phyloP scores from a whole-genome alignment of 1,140 invertebrate species.

The Rhopalosiphum padi region DNA sequence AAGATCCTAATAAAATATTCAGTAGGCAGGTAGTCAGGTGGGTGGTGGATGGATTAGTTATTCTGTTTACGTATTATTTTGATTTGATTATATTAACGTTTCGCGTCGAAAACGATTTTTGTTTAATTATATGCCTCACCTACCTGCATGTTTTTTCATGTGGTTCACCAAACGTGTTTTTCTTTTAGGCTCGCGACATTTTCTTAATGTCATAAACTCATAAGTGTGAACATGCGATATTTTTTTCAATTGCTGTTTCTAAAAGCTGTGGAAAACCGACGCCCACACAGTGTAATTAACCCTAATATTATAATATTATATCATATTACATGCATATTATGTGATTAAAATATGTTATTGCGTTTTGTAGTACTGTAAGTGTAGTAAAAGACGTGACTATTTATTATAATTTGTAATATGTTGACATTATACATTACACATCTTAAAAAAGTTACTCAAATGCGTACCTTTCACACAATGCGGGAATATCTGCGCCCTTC shows the following conservation, averaged over 20 bases:
- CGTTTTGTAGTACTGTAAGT: background rate
- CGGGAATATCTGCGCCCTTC: background rate
- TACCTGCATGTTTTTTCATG: background rate
- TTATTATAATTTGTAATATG: background rate
- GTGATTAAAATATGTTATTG: background rate
- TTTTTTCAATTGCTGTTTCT: background rate
- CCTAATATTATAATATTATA: background rate
- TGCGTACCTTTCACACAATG: background rate
- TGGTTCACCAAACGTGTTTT: background rate
- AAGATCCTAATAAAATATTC: conserved; percentile 8
- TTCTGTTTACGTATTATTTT: conserved; percentile 6
- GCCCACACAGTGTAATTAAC: background rate
- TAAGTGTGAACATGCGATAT: background rate
- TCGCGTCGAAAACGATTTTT: background rate
- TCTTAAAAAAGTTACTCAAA: background rate
- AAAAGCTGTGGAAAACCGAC: background rate
- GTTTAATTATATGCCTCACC: background rate
- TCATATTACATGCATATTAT: background rate
- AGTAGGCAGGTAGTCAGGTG: background rate
- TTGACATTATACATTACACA: background rate
- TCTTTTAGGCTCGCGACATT: background rate
- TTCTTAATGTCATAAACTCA: background rate
- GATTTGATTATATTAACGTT: background rate
- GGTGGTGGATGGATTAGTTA: background rate
- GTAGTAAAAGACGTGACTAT: background rate